These are phyloP conservation scores for Ridgeia piscesae DNA, from an alignment of 1,140 invertebrate species.

Conservation along the genomic window DNA sequence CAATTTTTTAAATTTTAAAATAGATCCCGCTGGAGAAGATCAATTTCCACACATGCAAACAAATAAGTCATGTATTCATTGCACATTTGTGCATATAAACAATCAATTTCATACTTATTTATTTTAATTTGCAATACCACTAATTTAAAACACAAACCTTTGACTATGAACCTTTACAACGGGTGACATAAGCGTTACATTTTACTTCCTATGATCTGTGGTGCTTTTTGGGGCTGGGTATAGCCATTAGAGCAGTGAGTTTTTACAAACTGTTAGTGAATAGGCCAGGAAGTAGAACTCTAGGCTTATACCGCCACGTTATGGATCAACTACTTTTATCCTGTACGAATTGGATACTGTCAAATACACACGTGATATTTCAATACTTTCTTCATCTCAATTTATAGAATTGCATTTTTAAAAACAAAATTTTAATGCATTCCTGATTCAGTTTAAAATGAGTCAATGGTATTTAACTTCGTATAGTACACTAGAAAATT, in stretches of 20 bases:
- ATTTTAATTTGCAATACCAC: not conserved
- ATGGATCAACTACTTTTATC: not conserved
- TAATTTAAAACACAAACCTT: not conserved
- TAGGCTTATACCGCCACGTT: not conserved
- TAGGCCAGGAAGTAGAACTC: not conserved
- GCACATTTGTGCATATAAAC: no score
- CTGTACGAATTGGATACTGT: not conserved
- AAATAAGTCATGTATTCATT: no score
- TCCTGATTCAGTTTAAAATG: no score
- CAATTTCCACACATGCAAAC: no score
- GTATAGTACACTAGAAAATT: no score
- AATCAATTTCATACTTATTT: no score
- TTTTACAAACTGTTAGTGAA: not conserved
- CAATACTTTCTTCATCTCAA: no score
- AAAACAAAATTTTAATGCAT: no score
- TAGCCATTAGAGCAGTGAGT: not conserved
- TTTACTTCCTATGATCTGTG: not conserved
- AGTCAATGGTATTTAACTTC: no score
- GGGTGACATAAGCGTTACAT: not conserved
- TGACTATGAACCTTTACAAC: not conserved
- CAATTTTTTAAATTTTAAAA: no score
- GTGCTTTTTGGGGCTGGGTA: not conserved
- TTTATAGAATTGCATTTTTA: no score
- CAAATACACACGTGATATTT: not conserved
- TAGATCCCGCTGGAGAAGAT: no score